Conservation (phyloP, 35 echinoderm and acorn worm genomes). For the Apostichopus japonicus region DNA sequence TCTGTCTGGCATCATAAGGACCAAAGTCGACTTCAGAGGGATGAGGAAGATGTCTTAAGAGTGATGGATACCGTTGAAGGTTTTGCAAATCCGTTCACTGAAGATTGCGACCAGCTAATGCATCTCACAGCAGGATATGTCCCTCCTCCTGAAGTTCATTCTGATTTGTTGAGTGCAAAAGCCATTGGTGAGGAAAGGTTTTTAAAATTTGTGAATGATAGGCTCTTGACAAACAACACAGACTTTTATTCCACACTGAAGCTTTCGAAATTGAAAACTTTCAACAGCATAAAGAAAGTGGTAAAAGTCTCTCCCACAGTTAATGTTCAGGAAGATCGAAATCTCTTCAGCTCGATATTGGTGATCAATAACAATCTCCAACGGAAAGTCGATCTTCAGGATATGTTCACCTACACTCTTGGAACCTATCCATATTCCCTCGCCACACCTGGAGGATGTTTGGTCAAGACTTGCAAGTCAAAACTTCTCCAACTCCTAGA, state of each 20-base stretch:
- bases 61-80: not conserved
- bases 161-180: not conserved
- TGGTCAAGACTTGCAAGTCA: constrained; percentile 62
- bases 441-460: constrained; percentile 35
- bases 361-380: constrained; percentile 31
- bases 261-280: not conserved
- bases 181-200: not conserved
- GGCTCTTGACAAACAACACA: not conserved
- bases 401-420: constrained; percentile 60
- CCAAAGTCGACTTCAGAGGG: not conserved
- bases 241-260: not conserved
- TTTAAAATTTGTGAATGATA: not conserved
- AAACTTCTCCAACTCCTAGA: no score
- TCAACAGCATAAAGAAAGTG: not conserved
- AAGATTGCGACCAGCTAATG: not conserved
- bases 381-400: constrained; percentile 29
- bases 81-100: not conserved
- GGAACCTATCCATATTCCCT: constrained; percentile 54
- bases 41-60: not conserved
- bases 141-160: not conserved
- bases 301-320: not conserved
- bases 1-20: not conserved
- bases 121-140: not conserved
- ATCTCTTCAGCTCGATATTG: not conserved
- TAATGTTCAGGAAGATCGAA: not conserved